These are phyloP conservation scores for Ditula angustiorana DNA, from an alignment of 2,888 invertebrate genomes.

Conservation along the genomic window DNA sequence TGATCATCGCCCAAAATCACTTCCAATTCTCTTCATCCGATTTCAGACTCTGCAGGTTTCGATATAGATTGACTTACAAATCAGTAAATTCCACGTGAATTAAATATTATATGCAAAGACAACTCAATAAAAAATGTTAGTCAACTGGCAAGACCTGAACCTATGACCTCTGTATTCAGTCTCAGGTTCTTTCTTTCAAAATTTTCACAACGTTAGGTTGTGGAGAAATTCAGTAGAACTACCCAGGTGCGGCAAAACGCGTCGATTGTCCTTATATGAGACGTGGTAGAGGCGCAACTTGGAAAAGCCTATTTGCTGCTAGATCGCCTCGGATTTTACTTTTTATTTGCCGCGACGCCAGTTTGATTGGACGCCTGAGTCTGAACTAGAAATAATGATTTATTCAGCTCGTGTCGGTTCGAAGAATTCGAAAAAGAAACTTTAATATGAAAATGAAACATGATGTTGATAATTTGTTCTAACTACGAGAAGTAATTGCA, in stretches of 20 bases:
- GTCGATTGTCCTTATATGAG: constrained; percentile 35
- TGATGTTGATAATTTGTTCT: constrained; percentile 5
- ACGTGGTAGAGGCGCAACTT: constrained; percentile 26
- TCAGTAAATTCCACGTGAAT: too few relatives aligned
- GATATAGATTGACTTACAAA: too few relatives aligned
- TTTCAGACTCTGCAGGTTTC: too few relatives aligned
- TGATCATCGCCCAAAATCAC: too few relatives aligned
- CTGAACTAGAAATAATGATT: constrained; percentile 35
- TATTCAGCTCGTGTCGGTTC: constrained; percentile 25
- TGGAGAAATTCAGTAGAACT: constrained; percentile 13
- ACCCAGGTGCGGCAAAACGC: constrained; percentile 5
- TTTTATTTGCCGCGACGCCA: constrained; percentile 28
- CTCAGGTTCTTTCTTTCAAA: too few relatives aligned
- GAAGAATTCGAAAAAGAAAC: constrained; percentile 21
- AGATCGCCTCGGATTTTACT: constrained; percentile 26
- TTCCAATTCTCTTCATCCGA: too few relatives aligned
- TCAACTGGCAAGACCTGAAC: too few relatives aligned
- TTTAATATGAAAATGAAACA: constrained; percentile 19
- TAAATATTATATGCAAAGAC: too few relatives aligned
- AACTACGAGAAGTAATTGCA: background rate
- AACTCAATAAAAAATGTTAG: too few relatives aligned
- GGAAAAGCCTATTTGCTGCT: constrained; percentile 25
- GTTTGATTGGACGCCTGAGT: constrained; percentile 33
- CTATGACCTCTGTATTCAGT: too few relatives aligned
- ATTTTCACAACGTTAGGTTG: too few relatives aligned